phyloP scores from a whole-genome alignment of 2,113 vertebrate genomes.

The Ceyx melanurus region DNA sequence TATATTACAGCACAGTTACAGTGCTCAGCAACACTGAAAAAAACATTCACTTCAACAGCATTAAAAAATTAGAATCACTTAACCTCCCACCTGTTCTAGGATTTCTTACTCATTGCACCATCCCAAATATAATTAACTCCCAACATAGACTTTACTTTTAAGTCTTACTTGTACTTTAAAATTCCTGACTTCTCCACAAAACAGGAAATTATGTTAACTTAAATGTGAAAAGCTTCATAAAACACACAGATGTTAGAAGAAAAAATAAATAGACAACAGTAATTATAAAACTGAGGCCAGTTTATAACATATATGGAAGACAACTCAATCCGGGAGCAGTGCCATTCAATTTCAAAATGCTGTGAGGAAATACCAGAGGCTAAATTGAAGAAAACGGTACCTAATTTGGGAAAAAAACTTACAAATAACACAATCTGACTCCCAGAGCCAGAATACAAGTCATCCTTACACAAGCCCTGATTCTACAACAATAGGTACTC shows the following conservation, averaged over 20 bases:
- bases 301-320: conserved; percentile 1
- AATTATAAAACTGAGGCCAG: background rate
- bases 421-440: background rate
- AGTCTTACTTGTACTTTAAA: background rate
- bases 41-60: background rate
- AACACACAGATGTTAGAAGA: background rate
- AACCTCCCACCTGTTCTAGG: background rate
- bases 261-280: background rate
- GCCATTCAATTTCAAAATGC: conserved; percentile 18
- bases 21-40: background rate
- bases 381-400: background rate
- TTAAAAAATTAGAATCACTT: background rate
- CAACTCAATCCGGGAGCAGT: background rate
- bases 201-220: background rate
- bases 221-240: background rate
- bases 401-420: background rate
- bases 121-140: background rate
- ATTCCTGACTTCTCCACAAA: background rate
- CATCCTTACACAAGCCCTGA: background rate
- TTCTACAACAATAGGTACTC: background rate
- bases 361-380: conserved; percentile 4
- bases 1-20: background rate
- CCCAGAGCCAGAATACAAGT: background rate
- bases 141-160: background rate
- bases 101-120: background rate